A percentile compares a stretch with the other conserved stretches of the same genome.
These are phyloP conservation scores for Zaprionus camerounensis DNA, from an alignment of 1,140 invertebrate genomes.

Conservation along the genomic window DNA sequence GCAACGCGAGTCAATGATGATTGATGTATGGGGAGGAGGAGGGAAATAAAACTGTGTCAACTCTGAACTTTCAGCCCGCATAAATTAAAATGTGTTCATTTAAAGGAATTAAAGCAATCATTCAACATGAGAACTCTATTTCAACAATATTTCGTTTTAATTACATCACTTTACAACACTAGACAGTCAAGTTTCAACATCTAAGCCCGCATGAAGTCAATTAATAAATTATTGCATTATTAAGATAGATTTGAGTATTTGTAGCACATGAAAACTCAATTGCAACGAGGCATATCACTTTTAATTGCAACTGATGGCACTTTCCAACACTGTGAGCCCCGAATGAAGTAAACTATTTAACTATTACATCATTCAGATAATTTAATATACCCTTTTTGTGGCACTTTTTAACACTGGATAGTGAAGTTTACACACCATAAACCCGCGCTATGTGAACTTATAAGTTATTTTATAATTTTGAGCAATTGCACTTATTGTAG, in stretches of 20 bases:
- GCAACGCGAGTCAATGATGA: slow-evolving; percentile 33
- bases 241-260: not conserved
- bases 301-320: not conserved
- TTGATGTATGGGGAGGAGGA: not conserved
- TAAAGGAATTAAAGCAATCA: not conserved
- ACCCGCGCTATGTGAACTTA: no score
- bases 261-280: not conserved
- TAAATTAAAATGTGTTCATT: not conserved
- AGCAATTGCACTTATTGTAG: no score
- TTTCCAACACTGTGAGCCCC: not conserved
- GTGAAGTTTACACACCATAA: no score
- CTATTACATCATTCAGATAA: no score
- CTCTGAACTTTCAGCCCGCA: slow-evolving; percentile 22
- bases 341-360: no score
- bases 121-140: not conserved
- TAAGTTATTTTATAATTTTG: no score
- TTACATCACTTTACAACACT: no score
- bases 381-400: no score
- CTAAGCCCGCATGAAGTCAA: not conserved
- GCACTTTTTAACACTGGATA: no score
- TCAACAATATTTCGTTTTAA: no score
- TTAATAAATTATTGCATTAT: not conserved
- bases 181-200: no score
- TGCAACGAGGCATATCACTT: not conserved
- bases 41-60: slow-evolving; percentile 36